phyloP scores from a whole-genome alignment of 2,888 invertebrate species.

The Trissolcus brochymenae region DNA sequence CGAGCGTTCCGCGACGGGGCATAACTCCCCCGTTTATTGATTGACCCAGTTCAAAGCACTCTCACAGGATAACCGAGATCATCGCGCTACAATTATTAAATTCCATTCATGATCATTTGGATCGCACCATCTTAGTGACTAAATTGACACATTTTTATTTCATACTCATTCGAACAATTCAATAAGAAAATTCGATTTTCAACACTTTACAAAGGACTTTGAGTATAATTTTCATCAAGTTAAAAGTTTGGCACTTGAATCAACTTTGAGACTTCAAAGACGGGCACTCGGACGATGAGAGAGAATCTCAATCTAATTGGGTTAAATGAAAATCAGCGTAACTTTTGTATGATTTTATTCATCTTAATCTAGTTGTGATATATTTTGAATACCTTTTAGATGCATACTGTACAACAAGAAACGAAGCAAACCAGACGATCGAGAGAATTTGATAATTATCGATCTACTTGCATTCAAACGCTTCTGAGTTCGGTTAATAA shows the following conservation, averaged over 20 bases:
- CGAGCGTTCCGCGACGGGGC: conserved; percentile 57
- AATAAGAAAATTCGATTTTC: too few relatives aligned
- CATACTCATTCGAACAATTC: too few relatives aligned
- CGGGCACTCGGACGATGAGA: not conserved
- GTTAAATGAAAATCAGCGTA: conserved; percentile 14
- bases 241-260: too few relatives aligned
- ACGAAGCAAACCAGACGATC: conserved; percentile 32
- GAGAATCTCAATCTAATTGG: conserved; percentile 16
- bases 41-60: conserved; percentile 73
- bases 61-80: conserved; percentile 30
- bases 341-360: conserved; percentile 37
- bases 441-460: conserved; percentile 1
- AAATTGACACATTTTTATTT: too few relatives aligned
- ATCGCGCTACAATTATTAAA: conserved; percentile 8
- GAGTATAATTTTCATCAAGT: too few relatives aligned
- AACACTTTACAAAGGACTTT: too few relatives aligned
- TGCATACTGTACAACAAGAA: conserved; percentile 41
- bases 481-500: not conserved
- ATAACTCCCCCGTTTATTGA: conserved; percentile 72
- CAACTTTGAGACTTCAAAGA: too few relatives aligned
- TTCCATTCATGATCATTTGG: too few relatives aligned
- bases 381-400: conserved; percentile 23
- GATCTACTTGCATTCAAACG: conserved; percentile 8
- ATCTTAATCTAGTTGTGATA: conserved; percentile 37
- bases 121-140: not conserved